A percentile compares a stretch with the other conserved stretches of the same genome.
Conservation (phyloP, 2,113 vertebrate species). For the Petroica traversi region DNA sequence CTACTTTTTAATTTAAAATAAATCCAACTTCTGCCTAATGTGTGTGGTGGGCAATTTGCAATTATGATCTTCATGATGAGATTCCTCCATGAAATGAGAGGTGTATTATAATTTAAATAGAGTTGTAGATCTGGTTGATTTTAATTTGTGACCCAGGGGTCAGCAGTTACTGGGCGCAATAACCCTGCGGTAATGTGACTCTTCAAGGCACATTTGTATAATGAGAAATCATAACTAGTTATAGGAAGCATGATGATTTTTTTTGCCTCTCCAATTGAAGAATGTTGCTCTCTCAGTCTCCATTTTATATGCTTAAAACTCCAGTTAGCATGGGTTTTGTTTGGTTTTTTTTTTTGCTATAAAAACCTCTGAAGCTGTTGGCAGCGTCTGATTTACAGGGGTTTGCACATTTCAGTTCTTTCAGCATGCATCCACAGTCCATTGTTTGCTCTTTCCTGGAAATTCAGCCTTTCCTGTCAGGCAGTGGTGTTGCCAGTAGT, state of each 20-base stretch:
- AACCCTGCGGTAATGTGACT: slow-evolving; percentile 58
- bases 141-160: slow-evolving; percentile 72
- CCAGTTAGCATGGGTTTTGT: not conserved
- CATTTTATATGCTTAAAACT: slow-evolving; percentile 7
- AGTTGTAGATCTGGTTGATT: slow-evolving; percentile 68
- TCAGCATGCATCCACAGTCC: not conserved
- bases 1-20: slow-evolving; percentile 73
- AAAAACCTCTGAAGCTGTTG: not conserved
- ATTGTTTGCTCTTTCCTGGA: not conserved
- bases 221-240: slow-evolving; percentile 76
- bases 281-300: not conserved
- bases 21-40: slow-evolving; percentile 51
- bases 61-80: slow-evolving; percentile 70
- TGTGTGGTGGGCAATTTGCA: slow-evolving; percentile 62
- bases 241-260: slow-evolving; percentile 22
- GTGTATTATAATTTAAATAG: slow-evolving; percentile 74
- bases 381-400: not conserved
- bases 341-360: not conserved
- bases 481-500: not conserved
- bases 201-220: slow-evolving; percentile 69
- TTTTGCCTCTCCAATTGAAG: slow-evolving; percentile 55
- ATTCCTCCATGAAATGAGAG: slow-evolving; percentile 70
- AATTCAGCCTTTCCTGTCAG: not conserved
- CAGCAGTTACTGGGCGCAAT: slow-evolving; percentile 70
- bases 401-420: not conserved